Percentiles rank a stretch among this genome's conserved stretches.
Evolutionary conservation across 2,888 invertebrate genomes (phyloP).

Genomic region (Spialia ferax): DNA sequence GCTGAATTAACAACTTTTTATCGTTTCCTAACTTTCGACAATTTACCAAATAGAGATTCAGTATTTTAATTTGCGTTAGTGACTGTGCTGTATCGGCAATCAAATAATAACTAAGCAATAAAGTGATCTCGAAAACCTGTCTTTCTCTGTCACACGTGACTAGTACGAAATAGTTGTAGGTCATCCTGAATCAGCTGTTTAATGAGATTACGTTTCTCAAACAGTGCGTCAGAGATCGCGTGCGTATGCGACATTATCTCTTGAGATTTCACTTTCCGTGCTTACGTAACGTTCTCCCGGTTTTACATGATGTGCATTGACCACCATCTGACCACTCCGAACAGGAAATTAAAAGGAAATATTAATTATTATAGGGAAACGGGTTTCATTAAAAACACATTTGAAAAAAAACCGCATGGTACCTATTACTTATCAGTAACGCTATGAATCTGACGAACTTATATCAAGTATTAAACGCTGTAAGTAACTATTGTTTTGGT

Average conservation of each 20-base stretch:
- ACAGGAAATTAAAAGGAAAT: slow-evolving; percentile 28
- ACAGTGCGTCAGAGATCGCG: slow-evolving; percentile 47
- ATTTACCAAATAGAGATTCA: not conserved
- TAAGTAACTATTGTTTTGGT: too few species aligned
- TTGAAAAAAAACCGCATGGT: not conserved
- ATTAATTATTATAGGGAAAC: slow-evolving; percentile 11
- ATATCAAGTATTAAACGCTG: too few species aligned
- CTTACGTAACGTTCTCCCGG: slow-evolving; percentile 50
- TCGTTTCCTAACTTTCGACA: not conserved
- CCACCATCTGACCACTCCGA: slow-evolving; percentile 22
- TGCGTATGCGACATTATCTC: slow-evolving; percentile 56
- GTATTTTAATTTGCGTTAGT: too few species aligned
- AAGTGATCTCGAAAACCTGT: not conserved
- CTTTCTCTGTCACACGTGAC: not conserved
- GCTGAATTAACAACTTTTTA: slow-evolving; percentile 1
- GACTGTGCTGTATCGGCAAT: not conserved
- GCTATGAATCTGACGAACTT: too few species aligned
- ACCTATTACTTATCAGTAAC: not conserved
- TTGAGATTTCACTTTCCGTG: slow-evolving; percentile 58
- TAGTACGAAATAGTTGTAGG: slow-evolving; percentile 14
- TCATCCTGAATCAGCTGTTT: slow-evolving; percentile 32
- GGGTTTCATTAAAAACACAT: not conserved
- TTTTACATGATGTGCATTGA: slow-evolving; percentile 19
- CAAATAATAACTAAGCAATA: too few species aligned
- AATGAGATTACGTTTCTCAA: slow-evolving; percentile 21